Base-by-base conservation (phyloP, 2,113 vertebrate genomes). In the Urocynchramus pylzowi region DNA sequence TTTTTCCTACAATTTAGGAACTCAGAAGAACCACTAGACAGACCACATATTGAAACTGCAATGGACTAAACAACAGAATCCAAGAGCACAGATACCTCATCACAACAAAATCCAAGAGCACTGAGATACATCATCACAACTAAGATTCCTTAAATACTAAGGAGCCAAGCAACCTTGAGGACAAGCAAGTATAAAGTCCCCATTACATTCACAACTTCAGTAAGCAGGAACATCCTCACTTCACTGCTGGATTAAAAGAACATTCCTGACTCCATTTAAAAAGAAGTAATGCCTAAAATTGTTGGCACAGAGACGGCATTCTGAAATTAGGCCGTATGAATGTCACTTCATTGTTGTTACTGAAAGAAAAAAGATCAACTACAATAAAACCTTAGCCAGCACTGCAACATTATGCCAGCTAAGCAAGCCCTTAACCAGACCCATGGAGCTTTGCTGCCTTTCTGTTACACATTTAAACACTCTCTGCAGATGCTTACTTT, bases 281-380 rank as follows among this genome's bases (percentile, higher is more conserved):
- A 98, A 97, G 87, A 96, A 97, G 85, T 82, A 97, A 97, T 97
- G 97, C 94, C 96, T 95, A 95, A 98, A 97, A 98, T 76, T 92
- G 89, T 96, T 98, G 97, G 98, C 97, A 96, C 87, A 88, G 89
- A 89, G 89, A 94, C 84, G 95, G 95, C 96, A 94, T 96, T 96
- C 97, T 97, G 97, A 98, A 98, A 98, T 97, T 96, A 98, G 98
- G 98, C 98, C 92, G 94, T 97, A 97, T 92, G 97, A 98, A 98
- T 97, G 98, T 98, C 97, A 97, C 96, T 97, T 97, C 98, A 98
- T 98, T 99, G 98, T 98, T 98, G 97, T 79, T 95, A 95, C 77
- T 97, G 97, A 98, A 98, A 98, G 97, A 97, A 96, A 95, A 89
- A 98, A 97, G 98, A 98, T 97, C 97, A 89, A 97, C 97, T 95